Evolutionary conservation across 2,113 vertebrate genomes (phyloP).

Genomic region (Oryzias curvinotus): DNA sequence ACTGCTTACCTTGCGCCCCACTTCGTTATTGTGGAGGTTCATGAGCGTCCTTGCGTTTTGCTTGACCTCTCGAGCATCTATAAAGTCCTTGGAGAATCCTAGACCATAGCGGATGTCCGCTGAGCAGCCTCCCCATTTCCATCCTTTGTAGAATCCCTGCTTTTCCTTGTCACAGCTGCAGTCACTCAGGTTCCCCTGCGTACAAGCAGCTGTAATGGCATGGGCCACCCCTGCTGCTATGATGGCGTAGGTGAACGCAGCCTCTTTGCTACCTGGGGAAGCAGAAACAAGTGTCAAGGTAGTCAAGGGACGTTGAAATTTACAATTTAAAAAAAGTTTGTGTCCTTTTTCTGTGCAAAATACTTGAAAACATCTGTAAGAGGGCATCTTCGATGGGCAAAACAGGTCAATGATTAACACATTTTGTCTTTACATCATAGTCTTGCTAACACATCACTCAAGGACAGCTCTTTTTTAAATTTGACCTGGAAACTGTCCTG

Average conservation of each 20-base stretch:
- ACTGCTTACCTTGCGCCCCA: constrained; percentile 90
- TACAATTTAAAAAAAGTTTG: neutral
- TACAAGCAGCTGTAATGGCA: constrained; percentile 92
- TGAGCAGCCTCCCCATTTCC: constrained; percentile 98
- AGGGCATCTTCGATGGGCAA: constrained; percentile 18
- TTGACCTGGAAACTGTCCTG: constrained; percentile 70
- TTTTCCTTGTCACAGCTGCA: constrained; percentile 97
- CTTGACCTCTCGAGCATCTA: constrained; percentile 95
- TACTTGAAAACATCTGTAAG: neutral
- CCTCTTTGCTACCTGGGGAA: constrained; percentile 89
- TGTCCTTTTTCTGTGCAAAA: constrained; percentile 6
- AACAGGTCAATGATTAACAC: constrained; percentile 57
- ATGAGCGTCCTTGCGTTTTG: constrained; percentile 95
- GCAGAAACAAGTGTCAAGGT: neutral
- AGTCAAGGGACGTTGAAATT: neutral
- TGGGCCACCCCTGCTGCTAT: constrained; percentile 95
- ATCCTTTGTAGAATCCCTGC: constrained; percentile 96
- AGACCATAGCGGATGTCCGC: constrained; percentile 95
- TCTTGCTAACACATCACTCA: constrained; percentile 49
- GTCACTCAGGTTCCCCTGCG: constrained; percentile 95
- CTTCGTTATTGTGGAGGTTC: constrained; percentile 98
- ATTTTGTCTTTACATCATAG: constrained; percentile 50
- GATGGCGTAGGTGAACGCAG: constrained; percentile 94
- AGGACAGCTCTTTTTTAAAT: constrained; percentile 63
- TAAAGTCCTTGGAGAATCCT: constrained; percentile 94